Percentiles rank a stretch among this genome's conserved stretches.
phyloP scores from a whole-genome alignment of 2,113 vertebrate species.

The Oryzias woworae region DNA sequence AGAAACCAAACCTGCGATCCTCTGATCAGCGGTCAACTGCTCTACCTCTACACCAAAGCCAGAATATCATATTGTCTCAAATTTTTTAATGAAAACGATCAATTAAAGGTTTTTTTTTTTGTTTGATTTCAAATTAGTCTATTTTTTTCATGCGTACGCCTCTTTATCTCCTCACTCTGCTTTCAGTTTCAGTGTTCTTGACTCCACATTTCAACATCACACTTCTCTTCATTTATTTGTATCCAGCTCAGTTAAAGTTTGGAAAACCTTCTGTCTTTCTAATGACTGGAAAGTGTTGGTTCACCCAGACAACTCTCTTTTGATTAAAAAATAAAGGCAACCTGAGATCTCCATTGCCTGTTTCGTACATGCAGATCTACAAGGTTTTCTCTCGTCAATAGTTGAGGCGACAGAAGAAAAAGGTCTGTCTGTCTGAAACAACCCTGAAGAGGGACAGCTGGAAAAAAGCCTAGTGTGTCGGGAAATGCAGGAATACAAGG shows the following conservation, averaged over 20 bases:
- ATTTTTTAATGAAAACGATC: too few relatives aligned
- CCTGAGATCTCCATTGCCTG: conserved; percentile 32
- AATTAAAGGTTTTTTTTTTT: background rate
- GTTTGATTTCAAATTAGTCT: too few relatives aligned
- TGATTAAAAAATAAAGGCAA: conserved; percentile 55
- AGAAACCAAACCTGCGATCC: too few relatives aligned
- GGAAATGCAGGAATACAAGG: conserved; percentile 15
- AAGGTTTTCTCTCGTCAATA: conserved; percentile 20
- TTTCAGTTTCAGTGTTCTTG: conserved; percentile 5
- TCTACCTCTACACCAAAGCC: too few relatives aligned
- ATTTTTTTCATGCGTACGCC: background rate
- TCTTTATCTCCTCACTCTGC: background rate
- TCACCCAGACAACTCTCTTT: conserved; percentile 46
- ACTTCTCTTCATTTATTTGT: conserved; percentile 11
- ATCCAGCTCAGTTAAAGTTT: conserved; percentile 44
- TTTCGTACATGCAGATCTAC: conserved; percentile 15
- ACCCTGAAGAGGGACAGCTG: background rate
- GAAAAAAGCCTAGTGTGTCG: conserved; percentile 35
- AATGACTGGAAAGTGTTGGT: conserved; percentile 40
- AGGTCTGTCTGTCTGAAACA: background rate
- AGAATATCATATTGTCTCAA: too few relatives aligned
- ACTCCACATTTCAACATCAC: conserved; percentile 11
- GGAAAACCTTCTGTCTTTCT: conserved; percentile 40
- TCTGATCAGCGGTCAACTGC: too few relatives aligned
- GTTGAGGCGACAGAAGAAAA: conserved; percentile 16